Percentiles rank a stretch among this genome's conserved stretches.
These are phyloP conservation scores for Oryctolagus cuniculus DNA, from an alignment of 2,113 vertebrate genomes.

Conservation along the genomic window mOryCun1.1 NC_091441.1:87088501-87089000, in stretches of 20 bases:
- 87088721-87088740: not conserved
- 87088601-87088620: conserved; percentile 3
- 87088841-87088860: conserved; percentile 8
- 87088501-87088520: not conserved
- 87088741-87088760: not conserved
- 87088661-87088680: not conserved
- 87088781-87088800: conserved; percentile 41
- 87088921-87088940: not conserved
- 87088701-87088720: conserved; percentile 25
- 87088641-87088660: not conserved
- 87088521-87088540: not conserved
- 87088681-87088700: conserved; percentile 25
- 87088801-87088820: conserved; percentile 6
- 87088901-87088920: not conserved
- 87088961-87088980: not conserved
- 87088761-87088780: conserved; percentile 48
- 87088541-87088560: not conserved
- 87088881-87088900: not conserved
- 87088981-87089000: not conserved
- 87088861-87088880: not conserved
- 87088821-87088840: not conserved
- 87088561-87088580: not conserved
- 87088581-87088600: not conserved
- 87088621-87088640: not conserved
- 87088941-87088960: not conserved